Percentiles rank a stretch among this genome's conserved stretches.
Conservation (phyloP, 2,797 vertebrate genomes). For the Peromyscus attwateri region DNA sequence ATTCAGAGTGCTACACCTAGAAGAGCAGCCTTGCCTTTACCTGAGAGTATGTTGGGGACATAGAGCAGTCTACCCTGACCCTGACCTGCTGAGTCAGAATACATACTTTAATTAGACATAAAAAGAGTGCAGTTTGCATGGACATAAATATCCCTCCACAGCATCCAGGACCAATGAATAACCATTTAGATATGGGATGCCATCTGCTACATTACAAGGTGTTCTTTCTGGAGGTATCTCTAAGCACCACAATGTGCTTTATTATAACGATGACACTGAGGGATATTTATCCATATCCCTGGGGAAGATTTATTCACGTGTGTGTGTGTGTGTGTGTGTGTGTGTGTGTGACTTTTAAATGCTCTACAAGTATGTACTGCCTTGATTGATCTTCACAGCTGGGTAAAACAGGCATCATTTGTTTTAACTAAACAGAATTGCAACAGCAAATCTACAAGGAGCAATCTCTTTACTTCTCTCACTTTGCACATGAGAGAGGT, state of each 20-base stretch:
- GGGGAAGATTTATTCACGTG: neutral
- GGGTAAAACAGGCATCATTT: neutral
- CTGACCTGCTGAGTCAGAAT: neutral
- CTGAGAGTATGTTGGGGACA: neutral
- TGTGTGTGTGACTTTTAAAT: neutral
- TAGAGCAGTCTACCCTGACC: neutral
- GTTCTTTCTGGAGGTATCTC: neutral
- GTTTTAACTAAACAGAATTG: slow-evolving; percentile 9
- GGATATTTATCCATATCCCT: neutral
- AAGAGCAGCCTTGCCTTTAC: neutral
- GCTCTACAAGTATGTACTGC: neutral
- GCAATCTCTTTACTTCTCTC: neutral
- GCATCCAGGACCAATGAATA: neutral
- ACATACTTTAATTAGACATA: neutral
- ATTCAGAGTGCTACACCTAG: neutral
- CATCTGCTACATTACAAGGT: neutral
- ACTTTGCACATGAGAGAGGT: neutral
- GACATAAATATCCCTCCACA: neutral
- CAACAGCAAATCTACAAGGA: neutral
- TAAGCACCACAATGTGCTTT: neutral
- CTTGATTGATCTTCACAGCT: neutral
- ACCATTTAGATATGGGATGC: neutral
- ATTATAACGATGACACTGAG: neutral
- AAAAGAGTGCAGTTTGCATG: neutral
- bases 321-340: neutral